Conservation (phyloP, 2,888 invertebrate species). For the Lasioglossum pauxillum region DNA sequence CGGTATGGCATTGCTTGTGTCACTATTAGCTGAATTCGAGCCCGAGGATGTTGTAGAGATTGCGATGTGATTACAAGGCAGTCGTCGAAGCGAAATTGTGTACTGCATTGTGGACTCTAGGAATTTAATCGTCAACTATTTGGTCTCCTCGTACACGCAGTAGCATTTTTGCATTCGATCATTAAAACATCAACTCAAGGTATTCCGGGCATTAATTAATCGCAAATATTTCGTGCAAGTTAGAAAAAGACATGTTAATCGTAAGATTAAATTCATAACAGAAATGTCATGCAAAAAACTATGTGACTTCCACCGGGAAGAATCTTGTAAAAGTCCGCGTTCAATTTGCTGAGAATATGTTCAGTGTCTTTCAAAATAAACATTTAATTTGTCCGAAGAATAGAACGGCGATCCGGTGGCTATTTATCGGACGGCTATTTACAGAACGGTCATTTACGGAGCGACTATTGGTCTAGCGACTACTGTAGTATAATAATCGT, state of each 20-base stretch:
- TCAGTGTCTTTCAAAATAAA: neutral
- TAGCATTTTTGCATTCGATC: neutral
- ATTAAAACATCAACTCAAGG: neutral
- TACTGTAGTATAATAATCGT: neutral
- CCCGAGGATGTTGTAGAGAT: neutral
- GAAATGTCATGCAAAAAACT: too few relatives aligned
- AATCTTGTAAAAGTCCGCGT: neutral
- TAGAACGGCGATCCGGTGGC: neutral
- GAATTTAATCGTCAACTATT: neutral
- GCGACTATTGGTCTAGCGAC: neutral
- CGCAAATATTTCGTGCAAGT: neutral
- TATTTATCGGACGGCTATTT: neutral
- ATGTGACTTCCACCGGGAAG: neutral
- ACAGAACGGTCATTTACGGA: neutral
- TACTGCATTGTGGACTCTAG: neutral
- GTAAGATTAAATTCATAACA: neutral
- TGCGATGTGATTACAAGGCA: conserved; percentile 4
- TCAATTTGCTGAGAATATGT: neutral
- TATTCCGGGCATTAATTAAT: neutral
- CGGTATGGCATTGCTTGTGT: conserved; percentile 4
- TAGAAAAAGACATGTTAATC: neutral
- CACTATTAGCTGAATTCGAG: conserved; percentile 4
- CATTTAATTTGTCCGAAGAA: neutral
- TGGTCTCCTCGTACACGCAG: neutral
- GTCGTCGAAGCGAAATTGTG: conserved; percentile 4